Evolutionary conservation across 1,140 invertebrate genomes (phyloP).

Genomic region (Drosophila nebulosa): DNA sequence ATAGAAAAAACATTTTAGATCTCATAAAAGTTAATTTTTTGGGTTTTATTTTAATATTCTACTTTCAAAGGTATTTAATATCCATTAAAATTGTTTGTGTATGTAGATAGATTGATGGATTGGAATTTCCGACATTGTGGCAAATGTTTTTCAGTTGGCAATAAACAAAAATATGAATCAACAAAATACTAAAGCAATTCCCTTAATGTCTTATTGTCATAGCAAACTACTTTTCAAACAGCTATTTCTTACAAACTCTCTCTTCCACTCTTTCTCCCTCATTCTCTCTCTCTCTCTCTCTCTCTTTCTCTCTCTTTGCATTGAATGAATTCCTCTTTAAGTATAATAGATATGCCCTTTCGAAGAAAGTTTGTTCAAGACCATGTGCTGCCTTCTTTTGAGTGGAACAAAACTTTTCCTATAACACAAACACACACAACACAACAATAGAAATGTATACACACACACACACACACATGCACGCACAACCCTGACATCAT

Average conservation of each 20-base stretch:
- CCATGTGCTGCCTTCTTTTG: slow-evolving; percentile 40
- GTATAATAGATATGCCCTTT: background rate
- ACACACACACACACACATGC: slow-evolving; percentile 5
- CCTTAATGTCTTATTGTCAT: slow-evolving; percentile 1
- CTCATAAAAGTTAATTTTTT: too few species aligned
- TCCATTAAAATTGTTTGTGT: too few species aligned
- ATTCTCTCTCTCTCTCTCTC: too few species aligned
- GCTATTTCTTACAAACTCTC: background rate
- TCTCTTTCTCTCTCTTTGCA: too few species aligned
- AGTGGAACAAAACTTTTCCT: slow-evolving; percentile 50
- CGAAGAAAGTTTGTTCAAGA: background rate
- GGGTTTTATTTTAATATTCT: too few species aligned
- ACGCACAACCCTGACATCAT: slow-evolving; percentile 69
- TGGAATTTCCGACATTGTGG: background rate
- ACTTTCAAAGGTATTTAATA: too few species aligned
- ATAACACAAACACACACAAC: slow-evolving; percentile 28
- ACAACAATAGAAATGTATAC: background rate
- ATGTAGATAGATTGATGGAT: background rate
- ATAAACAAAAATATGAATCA: too few species aligned
- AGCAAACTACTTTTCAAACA: background rate
- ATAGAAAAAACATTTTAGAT: too few species aligned
- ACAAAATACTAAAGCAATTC: background rate
- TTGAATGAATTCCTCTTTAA: background rate
- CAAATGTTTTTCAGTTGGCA: too few species aligned
- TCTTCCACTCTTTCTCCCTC: too few species aligned